Evolutionary conservation across 2,797 vertebrate genomes (phyloP), one percentile per base, ranked within the genome.

Genomic region (Tokudaia tokunoshimensis): DNA sequence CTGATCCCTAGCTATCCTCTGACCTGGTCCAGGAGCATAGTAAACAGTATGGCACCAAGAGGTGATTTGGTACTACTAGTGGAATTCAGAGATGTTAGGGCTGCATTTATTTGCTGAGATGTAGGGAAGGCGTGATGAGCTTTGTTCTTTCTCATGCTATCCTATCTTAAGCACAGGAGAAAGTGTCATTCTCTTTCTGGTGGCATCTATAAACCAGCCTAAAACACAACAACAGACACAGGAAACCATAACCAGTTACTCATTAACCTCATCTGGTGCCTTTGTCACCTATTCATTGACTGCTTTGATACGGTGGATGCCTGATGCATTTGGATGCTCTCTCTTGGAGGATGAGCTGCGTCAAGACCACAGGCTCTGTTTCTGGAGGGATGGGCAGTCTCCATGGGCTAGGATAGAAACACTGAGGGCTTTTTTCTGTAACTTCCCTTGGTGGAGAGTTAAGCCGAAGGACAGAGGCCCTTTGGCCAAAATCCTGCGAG

Each of bases 221-320:
- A 95, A 96, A 98, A 97, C 78, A 83, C 92, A 97, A 96, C 92
- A 94, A 76, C 83, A 75, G 83, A 86, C 67, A 85, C 96, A 95
- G 84, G 95, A 96, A 96, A 67, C 96, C 97, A 89, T 52, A 97
- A 98, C 75, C 55, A 34, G 29, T 31, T 65, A 31, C 96, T 97
- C 89, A 52, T 52, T 12, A 11, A 11, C 52, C 52, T 52, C 52
- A 52, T 52, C 52, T 10, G 52, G 52, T 10, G 52, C 11, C 50
- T 52, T 52, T 52, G 52, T 13, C 52, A 52, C 52, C 52, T 13
- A 52, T 13, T 52, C 12, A 52, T 52, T 95, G 34, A 91, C 0
- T 17, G 26, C 89, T 96, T 75, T 80, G 50, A 74, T 72, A 95
- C 90, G 63, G 65, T 15, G 20, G 75, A 52, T 47, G 90, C 67